Evolutionary conservation across 2,797 vertebrate species (phyloP).

Genomic region (Arrhamphus sclerolepis): DNA sequence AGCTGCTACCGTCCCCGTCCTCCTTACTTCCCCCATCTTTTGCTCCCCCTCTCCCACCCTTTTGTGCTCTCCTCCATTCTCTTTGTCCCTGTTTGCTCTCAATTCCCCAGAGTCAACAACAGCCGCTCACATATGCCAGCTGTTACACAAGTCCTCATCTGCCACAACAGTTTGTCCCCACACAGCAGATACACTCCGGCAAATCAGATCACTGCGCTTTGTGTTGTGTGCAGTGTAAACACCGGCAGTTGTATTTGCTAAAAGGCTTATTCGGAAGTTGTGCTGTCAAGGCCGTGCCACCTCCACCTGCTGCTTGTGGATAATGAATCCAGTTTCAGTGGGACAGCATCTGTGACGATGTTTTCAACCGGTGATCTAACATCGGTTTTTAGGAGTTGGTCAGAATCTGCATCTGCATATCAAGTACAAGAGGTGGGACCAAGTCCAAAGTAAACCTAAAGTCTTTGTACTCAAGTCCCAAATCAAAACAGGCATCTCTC

Average conservation of each 20-base stretch:
- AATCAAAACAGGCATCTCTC: too few species aligned
- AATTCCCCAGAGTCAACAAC: conserved; percentile 71
- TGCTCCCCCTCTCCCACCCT: conserved; percentile 31
- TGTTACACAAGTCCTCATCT: conserved; percentile 61
- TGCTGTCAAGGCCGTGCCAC: conserved; percentile 38
- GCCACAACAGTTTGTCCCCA: conserved; percentile 31
- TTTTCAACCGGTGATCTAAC: too few species aligned
- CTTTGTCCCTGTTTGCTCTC: conserved; percentile 69
- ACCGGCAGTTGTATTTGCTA: conserved; percentile 42
- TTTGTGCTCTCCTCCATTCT: conserved; percentile 40
- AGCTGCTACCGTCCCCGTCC: conserved; percentile 63
- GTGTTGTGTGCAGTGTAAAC: conserved; percentile 68
- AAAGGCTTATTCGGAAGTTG: conserved; percentile 47
- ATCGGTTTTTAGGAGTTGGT: too few species aligned
- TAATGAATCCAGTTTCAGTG: too few species aligned
- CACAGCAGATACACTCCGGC: conserved; percentile 44
- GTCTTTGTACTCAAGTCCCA: too few species aligned
- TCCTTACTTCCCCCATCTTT: conserved; percentile 39
- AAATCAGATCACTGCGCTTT: conserved; percentile 60
- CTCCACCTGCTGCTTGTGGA: conserved; percentile 42
- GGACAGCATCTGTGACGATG: too few species aligned
- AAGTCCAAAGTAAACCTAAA: too few species aligned
- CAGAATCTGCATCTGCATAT: too few species aligned
- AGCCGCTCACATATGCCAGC: conserved; percentile 62
- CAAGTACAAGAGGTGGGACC: too few species aligned